phyloP scores from a whole-genome alignment of 2,113 vertebrate genomes.

The Naja naja region DNA sequence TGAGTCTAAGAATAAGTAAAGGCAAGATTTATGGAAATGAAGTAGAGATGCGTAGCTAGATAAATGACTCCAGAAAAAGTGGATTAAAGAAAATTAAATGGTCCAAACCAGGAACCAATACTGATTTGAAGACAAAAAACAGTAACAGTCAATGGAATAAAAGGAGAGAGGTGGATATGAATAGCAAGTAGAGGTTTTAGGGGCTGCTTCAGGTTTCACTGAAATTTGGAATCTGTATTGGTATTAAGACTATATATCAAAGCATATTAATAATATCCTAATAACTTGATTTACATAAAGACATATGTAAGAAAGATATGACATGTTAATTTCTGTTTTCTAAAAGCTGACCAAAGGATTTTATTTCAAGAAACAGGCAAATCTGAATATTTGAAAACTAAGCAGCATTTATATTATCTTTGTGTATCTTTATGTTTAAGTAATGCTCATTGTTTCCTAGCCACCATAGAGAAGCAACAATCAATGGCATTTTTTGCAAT shows the following conservation, averaged over 20 bases:
- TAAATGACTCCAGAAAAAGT: neutral
- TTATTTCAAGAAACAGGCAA: neutral
- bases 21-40: neutral
- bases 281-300: neutral
- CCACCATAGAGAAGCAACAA: neutral
- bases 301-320: too few species aligned
- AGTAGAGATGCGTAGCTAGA: neutral
- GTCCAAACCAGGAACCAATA: neutral
- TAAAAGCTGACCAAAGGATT: neutral
- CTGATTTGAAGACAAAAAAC: neutral
- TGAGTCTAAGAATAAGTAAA: neutral
- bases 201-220: neutral
- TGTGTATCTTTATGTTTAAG: neutral
- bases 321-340: too few species aligned
- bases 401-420: neutral
- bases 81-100: neutral
- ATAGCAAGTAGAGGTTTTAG: neutral
- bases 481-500: neutral
- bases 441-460: neutral
- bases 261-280: neutral
- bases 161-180: neutral
- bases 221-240: neutral
- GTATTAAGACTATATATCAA: neutral
- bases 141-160: neutral
- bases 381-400: neutral